phyloP scores from a whole-genome alignment of 2,797 vertebrate genomes.

The Pangasius krempfi region DNA sequence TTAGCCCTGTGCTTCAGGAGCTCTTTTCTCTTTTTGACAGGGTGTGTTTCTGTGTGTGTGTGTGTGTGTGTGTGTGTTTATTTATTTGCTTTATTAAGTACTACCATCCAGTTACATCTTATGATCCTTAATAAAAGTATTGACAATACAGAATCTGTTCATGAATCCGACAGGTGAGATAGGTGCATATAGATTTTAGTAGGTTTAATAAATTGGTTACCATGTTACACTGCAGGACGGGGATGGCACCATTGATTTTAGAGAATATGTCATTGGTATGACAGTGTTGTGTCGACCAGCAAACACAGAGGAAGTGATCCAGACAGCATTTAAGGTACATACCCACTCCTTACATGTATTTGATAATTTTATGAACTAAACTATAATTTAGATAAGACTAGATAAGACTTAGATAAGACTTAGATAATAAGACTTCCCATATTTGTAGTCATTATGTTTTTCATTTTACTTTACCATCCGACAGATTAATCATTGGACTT shows the following conservation, averaged over 20 bases:
- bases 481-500: neutral
- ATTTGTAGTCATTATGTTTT: neutral
- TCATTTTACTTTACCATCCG: neutral
- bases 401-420: too few relatives aligned
- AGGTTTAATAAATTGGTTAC: neutral
- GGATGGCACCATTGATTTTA: conserved; percentile 95
- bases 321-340: conserved; percentile 90
- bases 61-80: neutral
- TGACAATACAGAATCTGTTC: neutral
- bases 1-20: conserved; percentile 83
- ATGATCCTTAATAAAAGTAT: neutral
- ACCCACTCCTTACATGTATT: neutral
- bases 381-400: neutral
- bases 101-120: neutral
- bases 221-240: conserved; percentile 75
- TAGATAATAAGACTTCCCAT: neutral
- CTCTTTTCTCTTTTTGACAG: conserved; percentile 94
- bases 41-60: conserved; percentile 74
- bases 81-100: neutral
- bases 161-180: neutral
- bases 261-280: conserved; percentile 98
- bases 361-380: neutral
- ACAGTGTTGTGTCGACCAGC: conserved; percentile 91
- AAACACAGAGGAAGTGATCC: conserved; percentile 92
- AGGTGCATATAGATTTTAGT: neutral